Base-by-base conservation (phyloP, 2,797 vertebrate species). In the Catamblyrhynchus diadema region DNA sequence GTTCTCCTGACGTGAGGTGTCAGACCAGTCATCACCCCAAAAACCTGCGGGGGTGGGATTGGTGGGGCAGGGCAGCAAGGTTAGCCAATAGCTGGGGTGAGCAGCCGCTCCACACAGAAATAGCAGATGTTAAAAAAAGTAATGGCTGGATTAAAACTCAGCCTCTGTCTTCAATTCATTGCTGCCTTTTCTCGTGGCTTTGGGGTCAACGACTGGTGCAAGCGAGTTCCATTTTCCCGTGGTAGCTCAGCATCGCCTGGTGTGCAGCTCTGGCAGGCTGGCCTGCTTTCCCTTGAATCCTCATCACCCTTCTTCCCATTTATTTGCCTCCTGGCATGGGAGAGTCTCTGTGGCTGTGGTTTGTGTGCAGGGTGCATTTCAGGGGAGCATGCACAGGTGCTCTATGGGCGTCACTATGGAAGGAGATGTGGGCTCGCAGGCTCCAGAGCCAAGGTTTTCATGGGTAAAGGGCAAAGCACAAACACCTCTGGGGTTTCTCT, bases 21-120 rank as follows among this genome's bases (percentile, higher is more conserved):
- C 54, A 44, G 18, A 66, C 22, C 61, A 42, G 32, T 33, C 41
- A 72, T 89, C 2, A 1, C 33, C 61, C 86, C 60, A 54, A 54
- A 86, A 80, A 50, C 32, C 28, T 39, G 74, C 51, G 27, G 50
- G 2, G 3, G 5, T 87, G 71, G 79, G 22, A 39, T 77, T 48
- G 14, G 6, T 3, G 18, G 42, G 53, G 45, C 53, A 62, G 41
- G 77, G 80, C 78, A n/a, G 18, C 13, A 14, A 53, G 41, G 54
- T 25, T 57, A 73, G 56, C 33, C 37, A 53, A 10, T 75, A 42
- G 81, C 39, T 42, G 60, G 37, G 37, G 45, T 35, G 47, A 81
- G 81, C 50, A 61, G 54, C 61, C 0, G 0, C 47, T 85, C 33
- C 5, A 2, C 37, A 14, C 0, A 2, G 50, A 66, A 44, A 73